phyloP scores from a whole-genome alignment of 2,113 vertebrate genomes.

The Trichechus manatus region DNA sequence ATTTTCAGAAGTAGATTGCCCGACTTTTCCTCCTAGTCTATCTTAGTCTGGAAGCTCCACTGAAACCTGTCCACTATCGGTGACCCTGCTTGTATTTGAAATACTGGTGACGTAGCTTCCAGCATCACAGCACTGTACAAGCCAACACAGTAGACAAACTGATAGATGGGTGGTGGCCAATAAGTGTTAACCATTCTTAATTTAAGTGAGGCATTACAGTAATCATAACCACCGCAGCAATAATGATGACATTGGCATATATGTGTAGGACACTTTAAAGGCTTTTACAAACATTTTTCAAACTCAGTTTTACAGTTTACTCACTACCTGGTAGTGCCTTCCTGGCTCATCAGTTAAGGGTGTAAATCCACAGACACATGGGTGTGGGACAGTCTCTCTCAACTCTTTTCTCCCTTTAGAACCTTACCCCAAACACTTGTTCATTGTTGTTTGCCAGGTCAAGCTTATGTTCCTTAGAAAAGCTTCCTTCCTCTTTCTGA shows the following conservation, averaged over 20 bases:
- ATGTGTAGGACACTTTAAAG: not conserved
- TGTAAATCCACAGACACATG: not conserved
- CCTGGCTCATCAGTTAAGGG: not conserved
- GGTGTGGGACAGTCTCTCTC: not conserved
- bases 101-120: not conserved
- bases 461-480: not conserved
- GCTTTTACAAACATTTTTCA: not conserved
- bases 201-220: not conserved
- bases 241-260: not conserved
- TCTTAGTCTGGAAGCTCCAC: not conserved
- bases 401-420: not conserved
- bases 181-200: not conserved
- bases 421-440: not conserved
- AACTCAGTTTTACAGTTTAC: not conserved
- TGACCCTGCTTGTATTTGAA: not conserved
- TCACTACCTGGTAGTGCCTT: not conserved
- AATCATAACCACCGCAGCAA: not conserved
- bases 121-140: not conserved
- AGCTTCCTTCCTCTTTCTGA: not conserved
- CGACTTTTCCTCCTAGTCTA: not conserved
- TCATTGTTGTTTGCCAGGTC: not conserved
- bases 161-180: too few relatives aligned
- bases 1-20: not conserved
- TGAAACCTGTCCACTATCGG: not conserved
- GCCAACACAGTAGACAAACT: too few relatives aligned